These are phyloP conservation scores for Cotesia vestalis DNA, from an alignment of 1,140 invertebrate species.

Conservation along the genomic window DNA sequence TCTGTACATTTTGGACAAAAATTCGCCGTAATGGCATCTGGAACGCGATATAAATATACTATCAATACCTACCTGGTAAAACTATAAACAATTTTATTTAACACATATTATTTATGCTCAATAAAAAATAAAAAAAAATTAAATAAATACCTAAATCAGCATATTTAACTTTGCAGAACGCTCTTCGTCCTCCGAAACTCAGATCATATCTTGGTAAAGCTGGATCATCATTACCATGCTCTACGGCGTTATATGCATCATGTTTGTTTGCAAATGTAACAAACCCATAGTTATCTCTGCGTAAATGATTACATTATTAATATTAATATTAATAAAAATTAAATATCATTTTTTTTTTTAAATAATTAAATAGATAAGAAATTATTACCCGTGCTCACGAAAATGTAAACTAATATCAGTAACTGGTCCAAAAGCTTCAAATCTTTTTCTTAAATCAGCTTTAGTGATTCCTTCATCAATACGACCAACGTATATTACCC, in stretches of 20 bases:
- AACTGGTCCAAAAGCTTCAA: conserved; percentile 81
- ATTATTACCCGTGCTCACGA: conserved; percentile 77
- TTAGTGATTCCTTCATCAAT: conserved; percentile 78
- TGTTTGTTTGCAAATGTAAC: conserved; percentile 81
- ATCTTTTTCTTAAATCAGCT: conserved; percentile 74
- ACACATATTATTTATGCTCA: too few relatives aligned
- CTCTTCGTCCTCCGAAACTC: conserved; percentile 85
- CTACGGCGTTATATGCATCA: conserved; percentile 84
- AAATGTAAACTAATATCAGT: conserved; percentile 84
- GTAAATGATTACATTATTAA: conserved; percentile 37
- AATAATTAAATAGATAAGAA: conserved; percentile 1
- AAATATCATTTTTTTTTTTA: not conserved
- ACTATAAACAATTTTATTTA: too few relatives aligned
- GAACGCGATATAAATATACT: too few relatives aligned
- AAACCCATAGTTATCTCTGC: conserved; percentile 87
- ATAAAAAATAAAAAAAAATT: too few relatives aligned
- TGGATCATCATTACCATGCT: conserved; percentile 77
- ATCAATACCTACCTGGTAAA: too few relatives aligned
- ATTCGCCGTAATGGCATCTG: too few relatives aligned
- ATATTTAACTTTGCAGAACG: conserved; percentile 88
- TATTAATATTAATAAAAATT: conserved; percentile 26
- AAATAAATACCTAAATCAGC: conserved; percentile 79
- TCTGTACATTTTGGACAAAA: too few relatives aligned
- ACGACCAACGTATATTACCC: conserved; percentile 87
- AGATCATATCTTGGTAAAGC: conserved; percentile 81